Base-by-base conservation (phyloP, 2,797 vertebrate genomes). In the Thaleichthys pacificus region DNA sequence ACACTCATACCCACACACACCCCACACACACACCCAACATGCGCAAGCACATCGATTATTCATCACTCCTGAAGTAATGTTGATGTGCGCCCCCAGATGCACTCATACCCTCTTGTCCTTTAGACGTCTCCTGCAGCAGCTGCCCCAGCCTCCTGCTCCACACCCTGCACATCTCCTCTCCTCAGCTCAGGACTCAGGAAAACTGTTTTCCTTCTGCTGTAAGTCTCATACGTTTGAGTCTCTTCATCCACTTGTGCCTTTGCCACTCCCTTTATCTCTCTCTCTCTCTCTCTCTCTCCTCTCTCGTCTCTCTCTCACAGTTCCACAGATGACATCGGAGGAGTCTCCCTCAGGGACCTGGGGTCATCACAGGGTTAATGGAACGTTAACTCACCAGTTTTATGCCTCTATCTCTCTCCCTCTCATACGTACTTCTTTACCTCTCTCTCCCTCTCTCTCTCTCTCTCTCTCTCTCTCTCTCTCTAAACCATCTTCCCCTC, bases 1-100 rank as follows among this genome's bases (percentile, higher is more conserved):
- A 61, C 58, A 61, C 58, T 7, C 58, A 61, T 21, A 61, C 58
- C n/a, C 21, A 61, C 35, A 60, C 58, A 24, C n/a, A n/a, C n/a
- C n/a, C n/a, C n/a, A 1, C 58, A 60, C 32, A 60, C 58, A 60
- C 58, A 26, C 4, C 6, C 21, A 22, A 47, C 42, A 47, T 47
- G 42, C 42, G 42, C 58, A 26, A n/a, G 11, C 21, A 21, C 58
- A 61, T 26, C 3, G 11, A 61, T 22, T 22, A 22, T 61, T 26
- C 24, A 22, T 61, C 51, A 7, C 51, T 8, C 15, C 4, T n/a
- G 51, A 56, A 17, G 51, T 56, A 56, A 56, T 56, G 51, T 56
- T 56, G 51, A 56, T 56, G 51, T n/a, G 19, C 6, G 19, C 17
- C 15, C 51, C 19, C 51, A 56, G 15, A 56, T n/a, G 19, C 51